A percentile compares a stretch with the other conserved stretches of the same genome.
These are phyloP conservation scores for Megalonaias nervosa DNA, from an alignment of 1,140 invertebrate species.

Conservation along the genomic window DNA sequence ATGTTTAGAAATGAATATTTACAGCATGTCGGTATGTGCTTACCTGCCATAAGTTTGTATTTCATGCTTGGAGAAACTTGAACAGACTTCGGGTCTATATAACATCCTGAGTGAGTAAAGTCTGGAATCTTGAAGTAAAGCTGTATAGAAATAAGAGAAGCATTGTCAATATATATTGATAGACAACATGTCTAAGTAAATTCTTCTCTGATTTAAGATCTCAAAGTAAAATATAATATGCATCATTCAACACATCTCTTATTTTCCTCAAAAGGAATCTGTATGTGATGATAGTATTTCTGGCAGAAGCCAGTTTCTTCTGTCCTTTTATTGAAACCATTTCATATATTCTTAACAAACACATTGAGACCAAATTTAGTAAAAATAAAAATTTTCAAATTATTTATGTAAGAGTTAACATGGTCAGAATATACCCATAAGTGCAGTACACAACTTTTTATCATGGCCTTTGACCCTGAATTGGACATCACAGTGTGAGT, in stretches of 20 bases:
- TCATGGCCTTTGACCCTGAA: too few relatives aligned
- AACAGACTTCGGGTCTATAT: constrained; percentile 63
- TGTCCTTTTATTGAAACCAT: too few relatives aligned
- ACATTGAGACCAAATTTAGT: too few relatives aligned
- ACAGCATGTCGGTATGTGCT: neutral
- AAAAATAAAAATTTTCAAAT: too few relatives aligned
- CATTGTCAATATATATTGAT: neutral
- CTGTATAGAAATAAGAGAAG: constrained; percentile 46
- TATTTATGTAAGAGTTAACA: too few relatives aligned
- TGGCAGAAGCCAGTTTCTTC: neutral
- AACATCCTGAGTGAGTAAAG: constrained; percentile 63
- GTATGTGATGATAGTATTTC: neutral
- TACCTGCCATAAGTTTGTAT: constrained; percentile 62
- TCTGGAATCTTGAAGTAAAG: constrained; percentile 63
- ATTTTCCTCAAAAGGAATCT: neutral
- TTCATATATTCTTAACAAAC: too few relatives aligned
- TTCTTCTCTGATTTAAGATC: neutral
- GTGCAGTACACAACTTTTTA: too few relatives aligned
- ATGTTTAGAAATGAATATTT: too few relatives aligned
- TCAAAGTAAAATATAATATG: neutral
- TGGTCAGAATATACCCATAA: too few relatives aligned
- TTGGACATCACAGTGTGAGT: too few relatives aligned
- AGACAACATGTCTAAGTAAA: neutral
- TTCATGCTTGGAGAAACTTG: constrained; percentile 64
- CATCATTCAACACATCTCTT: neutral